A percentile compares a stretch with the other conserved stretches of the same genome.
Evolutionary conservation across 30 jellyfish, hydroid and myxozoan genomes (phyloP).

Genomic region (Morbakka virulenta): DNA sequence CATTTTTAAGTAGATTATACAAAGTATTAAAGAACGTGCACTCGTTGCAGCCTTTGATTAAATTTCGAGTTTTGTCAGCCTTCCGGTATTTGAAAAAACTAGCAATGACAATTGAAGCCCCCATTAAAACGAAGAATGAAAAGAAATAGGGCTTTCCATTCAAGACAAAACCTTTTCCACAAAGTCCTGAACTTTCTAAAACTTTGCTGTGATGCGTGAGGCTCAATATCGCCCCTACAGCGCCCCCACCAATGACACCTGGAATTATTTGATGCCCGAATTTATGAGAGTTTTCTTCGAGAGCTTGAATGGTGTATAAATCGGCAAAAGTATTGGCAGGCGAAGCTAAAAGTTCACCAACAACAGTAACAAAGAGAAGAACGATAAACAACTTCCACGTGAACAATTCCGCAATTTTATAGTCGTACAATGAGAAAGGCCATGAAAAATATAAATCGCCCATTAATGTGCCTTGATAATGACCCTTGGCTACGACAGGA

Average conservation of each 20-base stretch:
- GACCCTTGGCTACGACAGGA: too few relatives aligned
- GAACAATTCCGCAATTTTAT: slow-evolving; percentile 39
- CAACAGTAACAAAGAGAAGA: slow-evolving; percentile 34
- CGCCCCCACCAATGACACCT: slow-evolving; percentile 74
- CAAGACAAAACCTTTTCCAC: slow-evolving; percentile 62
- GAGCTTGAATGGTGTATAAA: slow-evolving; percentile 72
- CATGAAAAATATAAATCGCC: slow-evolving; percentile 66
- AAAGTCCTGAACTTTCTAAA: neutral
- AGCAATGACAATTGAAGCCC: slow-evolving; percentile 45
- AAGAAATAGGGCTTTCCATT: slow-evolving; percentile 62
- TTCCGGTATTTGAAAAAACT: slow-evolving; percentile 22
- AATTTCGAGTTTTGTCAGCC: neutral
- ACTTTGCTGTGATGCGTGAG: slow-evolving; percentile 23
- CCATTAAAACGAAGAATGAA: slow-evolving; percentile 55
- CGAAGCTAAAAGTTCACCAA: slow-evolving; percentile 87
- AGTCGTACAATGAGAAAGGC: slow-evolving; percentile 65
- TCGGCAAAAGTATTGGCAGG: slow-evolving; percentile 91
- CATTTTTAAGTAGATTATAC: slow-evolving; percentile 4
- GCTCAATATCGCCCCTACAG: slow-evolving; percentile 23
- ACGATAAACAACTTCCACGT: slow-evolving; percentile 44
- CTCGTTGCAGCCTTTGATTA: slow-evolving; percentile 8
- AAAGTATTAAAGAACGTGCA: slow-evolving; percentile 67
- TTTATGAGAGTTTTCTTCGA: slow-evolving; percentile 27
- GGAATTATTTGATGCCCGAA: slow-evolving; percentile 76
- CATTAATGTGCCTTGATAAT: slow-evolving; percentile 63